Base-by-base conservation (phyloP, 35 echinoderm and acorn worm species). In the Ophioderma brevispina region DNA sequence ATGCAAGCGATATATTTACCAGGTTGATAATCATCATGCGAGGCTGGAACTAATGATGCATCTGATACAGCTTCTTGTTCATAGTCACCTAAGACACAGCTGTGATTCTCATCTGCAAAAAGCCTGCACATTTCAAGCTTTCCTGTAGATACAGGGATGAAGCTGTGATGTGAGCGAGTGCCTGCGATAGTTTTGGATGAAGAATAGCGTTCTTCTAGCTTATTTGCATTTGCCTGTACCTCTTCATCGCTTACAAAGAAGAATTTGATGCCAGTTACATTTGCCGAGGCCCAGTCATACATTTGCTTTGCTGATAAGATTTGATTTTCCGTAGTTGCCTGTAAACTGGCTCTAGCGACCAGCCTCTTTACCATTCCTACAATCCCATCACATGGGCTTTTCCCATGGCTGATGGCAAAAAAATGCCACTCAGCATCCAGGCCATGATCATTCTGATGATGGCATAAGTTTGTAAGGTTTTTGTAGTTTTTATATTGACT, bases 311-410 rank as follows among this genome's bases (percentile, higher is more conserved):
- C 13, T 37, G 82, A 86, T 18, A 92, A 39, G 2, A 89, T 85
- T 78, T 41, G 87, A 38, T 89, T 81, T 21, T 33, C 8, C 1
- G 36, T 19, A 77, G 84, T 36, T 4, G 19, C n/a, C 37, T 91
- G 81, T 1, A 88, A 39, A 64, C 88, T 91, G 25, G 89, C 89
- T 82, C 84, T 91, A 8, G 94, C 78, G 33, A 85, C 46, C 30
- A 91, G 38, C 32, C 80, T 0, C 39, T 91, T 95, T 0, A 91
- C 41, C 0, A 84, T 95, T 23, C 88, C 93, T 75, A 83, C 93
- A 39, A 95, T 82, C 19, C 93, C 93, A 95, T 95, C 93, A 95
- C 93, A 94, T 32, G 87, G 25, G 39, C 75, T 82, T 64, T 95
- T 95, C 0, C 93, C 87, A 83, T 95, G 93, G 13, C 76, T 77